phyloP scores from a whole-genome alignment of 2,797 vertebrate genomes.

The Karalla daura region DNA sequence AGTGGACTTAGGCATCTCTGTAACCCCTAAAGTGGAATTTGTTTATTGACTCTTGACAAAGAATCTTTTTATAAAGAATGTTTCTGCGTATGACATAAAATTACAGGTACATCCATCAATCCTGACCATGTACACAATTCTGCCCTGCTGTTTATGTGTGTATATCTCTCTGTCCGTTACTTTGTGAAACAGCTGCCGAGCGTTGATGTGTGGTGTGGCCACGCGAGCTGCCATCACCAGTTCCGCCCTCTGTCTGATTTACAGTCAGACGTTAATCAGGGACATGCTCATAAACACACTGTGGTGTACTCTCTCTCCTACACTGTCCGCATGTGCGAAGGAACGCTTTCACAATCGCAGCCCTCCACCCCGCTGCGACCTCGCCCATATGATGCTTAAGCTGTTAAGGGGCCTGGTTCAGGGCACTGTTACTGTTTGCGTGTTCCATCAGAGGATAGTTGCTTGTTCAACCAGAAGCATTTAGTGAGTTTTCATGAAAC shows the following conservation, averaged over 20 bases:
- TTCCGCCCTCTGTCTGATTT: conserved; percentile 76
- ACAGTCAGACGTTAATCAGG: conserved; percentile 76
- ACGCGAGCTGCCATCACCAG: conserved; percentile 59
- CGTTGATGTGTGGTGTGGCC: conserved; percentile 55
- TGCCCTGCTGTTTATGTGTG: too few species aligned
- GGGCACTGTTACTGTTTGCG: not conserved
- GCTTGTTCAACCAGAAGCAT: not conserved
- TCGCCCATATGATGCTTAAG: too few species aligned
- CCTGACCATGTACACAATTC: not conserved
- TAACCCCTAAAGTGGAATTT: not conserved
- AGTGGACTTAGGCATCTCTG: not conserved
- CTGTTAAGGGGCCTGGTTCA: not conserved
- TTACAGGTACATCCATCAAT: not conserved
- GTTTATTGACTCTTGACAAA: not conserved
- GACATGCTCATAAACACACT: conserved; percentile 45
- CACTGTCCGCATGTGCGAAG: conserved; percentile 21
- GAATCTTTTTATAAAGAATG: too few species aligned
- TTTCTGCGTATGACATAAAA: too few species aligned
- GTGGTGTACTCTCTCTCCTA: conserved; percentile 44
- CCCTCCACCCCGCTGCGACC: not conserved
- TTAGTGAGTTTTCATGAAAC: conserved; percentile 6
- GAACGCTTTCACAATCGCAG: conserved; percentile 42
- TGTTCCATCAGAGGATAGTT: not conserved
- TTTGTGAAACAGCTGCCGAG: conserved; percentile 60
- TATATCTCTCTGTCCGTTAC: too few species aligned